These are phyloP conservation scores for Eulemur albifrons DNA, from an alignment of 2,797 vertebrate species.

Conservation along the genomic window DNA sequence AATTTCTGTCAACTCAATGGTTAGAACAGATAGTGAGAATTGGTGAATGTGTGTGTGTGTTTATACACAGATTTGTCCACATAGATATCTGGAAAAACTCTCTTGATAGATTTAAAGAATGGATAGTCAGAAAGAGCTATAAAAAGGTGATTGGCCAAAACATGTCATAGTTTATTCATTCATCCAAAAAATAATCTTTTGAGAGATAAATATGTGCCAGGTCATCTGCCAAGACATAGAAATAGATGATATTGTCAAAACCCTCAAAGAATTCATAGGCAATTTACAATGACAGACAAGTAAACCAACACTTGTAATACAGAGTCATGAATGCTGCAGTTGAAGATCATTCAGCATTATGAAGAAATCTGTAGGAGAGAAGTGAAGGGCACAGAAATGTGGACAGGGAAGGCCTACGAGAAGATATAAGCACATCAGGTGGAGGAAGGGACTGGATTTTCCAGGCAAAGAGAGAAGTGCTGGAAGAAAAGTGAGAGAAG, in stretches of 20 bases:
- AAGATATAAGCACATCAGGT: not conserved
- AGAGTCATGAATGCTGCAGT: not conserved
- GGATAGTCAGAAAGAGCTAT: not conserved
- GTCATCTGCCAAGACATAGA: conserved; percentile 11
- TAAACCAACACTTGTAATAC: conserved; percentile 25
- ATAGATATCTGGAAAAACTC: not conserved
- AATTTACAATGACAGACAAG: conserved; percentile 44
- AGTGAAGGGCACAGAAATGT: not conserved
- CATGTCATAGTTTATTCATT: conserved; percentile 41
- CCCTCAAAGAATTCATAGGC: conserved; percentile 21
- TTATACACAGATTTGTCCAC: not conserved
- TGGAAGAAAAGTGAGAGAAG: not conserved
- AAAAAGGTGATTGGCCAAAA: conserved; percentile 2
- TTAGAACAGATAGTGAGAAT: not conserved
- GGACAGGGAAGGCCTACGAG: not conserved
- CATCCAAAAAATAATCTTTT: conserved; percentile 42
- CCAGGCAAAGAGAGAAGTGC: not conserved
- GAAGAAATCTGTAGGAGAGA: conserved; percentile 22
- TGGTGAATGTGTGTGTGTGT: not conserved
- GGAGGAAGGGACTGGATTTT: not conserved
- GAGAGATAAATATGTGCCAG: conserved; percentile 39
- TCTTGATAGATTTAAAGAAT: conserved; percentile 15
- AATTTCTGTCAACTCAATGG: not conserved
- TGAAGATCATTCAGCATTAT: not conserved
- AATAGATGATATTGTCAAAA: conserved; percentile 32